phyloP scores from a whole-genome alignment of 2,888 invertebrate species.

The Zootermopsis nevadensis region DNA sequence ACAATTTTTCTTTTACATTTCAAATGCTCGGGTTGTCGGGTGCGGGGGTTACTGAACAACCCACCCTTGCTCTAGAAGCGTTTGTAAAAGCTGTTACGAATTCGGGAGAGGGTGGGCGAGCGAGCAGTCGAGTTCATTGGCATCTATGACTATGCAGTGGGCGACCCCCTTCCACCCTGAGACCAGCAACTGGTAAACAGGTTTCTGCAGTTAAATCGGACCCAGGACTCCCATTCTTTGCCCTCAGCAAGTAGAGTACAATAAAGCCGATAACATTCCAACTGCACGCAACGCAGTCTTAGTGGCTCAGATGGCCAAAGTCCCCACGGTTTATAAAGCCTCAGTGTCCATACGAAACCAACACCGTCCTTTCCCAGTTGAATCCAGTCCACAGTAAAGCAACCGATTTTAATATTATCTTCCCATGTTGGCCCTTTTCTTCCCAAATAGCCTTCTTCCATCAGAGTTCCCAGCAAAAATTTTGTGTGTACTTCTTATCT shows the following conservation, averaged over 20 bases:
- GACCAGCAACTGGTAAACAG: background rate
- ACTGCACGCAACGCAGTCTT: too few species aligned
- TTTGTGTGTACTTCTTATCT: too few species aligned
- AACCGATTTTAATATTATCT: too few species aligned
- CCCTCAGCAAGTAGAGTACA: background rate
- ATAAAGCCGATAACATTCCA: background rate
- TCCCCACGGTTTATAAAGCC: too few species aligned
- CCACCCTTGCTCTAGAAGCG: background rate
- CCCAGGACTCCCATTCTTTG: background rate
- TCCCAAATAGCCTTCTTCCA: too few species aligned
- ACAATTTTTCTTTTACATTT: constrained; percentile 18
- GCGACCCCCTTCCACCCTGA: background rate
- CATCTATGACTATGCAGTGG: background rate
- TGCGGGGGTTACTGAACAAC: background rate
- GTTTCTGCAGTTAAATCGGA: background rate
- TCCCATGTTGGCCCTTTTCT: too few species aligned
- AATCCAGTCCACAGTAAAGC: too few species aligned
- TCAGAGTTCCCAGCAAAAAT: too few species aligned
- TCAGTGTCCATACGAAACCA: too few species aligned
- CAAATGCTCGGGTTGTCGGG: constrained; percentile 3
- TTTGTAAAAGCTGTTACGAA: constrained; percentile 3
- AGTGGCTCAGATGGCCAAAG: too few species aligned
- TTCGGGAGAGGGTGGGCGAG: background rate
- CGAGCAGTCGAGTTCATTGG: background rate
- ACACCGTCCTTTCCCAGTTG: too few species aligned